Evolutionary conservation across 2,113 vertebrate species (phyloP), one percentile per base, ranked within the genome.

Genomic region (Pogona vitticeps): DNA sequence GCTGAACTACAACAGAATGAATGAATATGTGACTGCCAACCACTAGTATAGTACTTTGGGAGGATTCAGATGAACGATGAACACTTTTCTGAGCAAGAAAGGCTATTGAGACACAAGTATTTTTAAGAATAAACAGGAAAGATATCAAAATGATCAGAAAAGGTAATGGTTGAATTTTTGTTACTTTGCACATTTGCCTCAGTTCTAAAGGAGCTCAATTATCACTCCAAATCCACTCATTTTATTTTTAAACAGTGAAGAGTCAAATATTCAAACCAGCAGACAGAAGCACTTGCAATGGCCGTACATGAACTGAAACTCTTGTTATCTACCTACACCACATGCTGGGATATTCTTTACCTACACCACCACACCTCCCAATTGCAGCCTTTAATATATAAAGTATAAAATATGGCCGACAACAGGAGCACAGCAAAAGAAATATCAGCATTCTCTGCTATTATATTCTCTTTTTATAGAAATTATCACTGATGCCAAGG

Each of bases 201-300:
- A 70, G 20, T 68, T 89, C 85, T n/a, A 84, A 88, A 23, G 3
- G 36, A 72, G 72, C 46, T 78, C 85, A 77, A 89, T 90, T 82
- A 77, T 80, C 33, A 80, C 31, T 26, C 15, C 8, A 80, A 79
- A 17, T 86, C 36, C 31, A 2, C 82, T 28, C 59, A 46, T 75
- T 56, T 18, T 46, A 68, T 52, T 82, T 42, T 52, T 59, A 28
- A 56, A 58, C 58, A 87, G 59, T 46, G 59, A 10, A 90, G n/a
- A 21, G 63, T 75, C 14, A 86, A 67, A 58, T 70, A 36, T 12
- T 38, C 65, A n/a, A 14, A 33, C 14, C 63, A 88, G 46, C 46
- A 71, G 42, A 79, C 40, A 0, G 0, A 40, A 88, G 38, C 23
- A 75, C 10, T n/a, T 14, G 7, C 46, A 58, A 2, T 0, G 17